Base-by-base conservation (phyloP, 2,888 invertebrate genomes). In the Ormyrus nitidulus region DNA sequence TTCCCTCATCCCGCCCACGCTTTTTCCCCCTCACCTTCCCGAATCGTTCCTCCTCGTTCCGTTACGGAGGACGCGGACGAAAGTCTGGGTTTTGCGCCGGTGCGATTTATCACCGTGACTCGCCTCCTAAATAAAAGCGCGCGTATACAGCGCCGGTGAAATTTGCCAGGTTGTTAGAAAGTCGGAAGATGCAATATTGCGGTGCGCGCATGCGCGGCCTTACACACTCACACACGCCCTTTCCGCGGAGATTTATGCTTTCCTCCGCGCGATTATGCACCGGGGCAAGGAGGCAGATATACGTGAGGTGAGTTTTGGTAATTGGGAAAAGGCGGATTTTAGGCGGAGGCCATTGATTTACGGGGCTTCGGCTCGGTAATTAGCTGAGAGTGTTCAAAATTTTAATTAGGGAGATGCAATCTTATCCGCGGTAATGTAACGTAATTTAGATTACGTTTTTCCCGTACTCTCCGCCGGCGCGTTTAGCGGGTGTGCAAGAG, bases 51-150 rank as follows among this genome's bases (percentile, higher is more conserved):
- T n/a, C n/a, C 7, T 6, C 11, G 62, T 64, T 64, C 11, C 62
- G 69, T 71, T 44, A 51, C 71, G 61, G 51, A 51, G 13, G 49
- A 54, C 68, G 66, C 56, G 44, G 19, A 74, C 58, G 66, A 66
- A 74, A 66, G 44, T 72, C n/a, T 54, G 8, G 7, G 69, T 34
- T 51, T 51, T 58, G 72, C 59, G 66, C 34, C 54, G n/a, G 70
- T 11, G 69, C 71, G 71, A 80, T 80, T 80, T 76, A 76, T 80
- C 75, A 66, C 54, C 59, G 76, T 76, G 80, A 76, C 76, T 76
- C 34, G 71, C 54, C 71, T 76, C 64, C 72, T 69, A 75, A 79
- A 75, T 65, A 79, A 79, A 74, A 70, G 51, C 59, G 59, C 59
- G 69, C 11, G 11, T 13, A 10, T 19, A 48, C 48, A 34, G n/a